Base-by-base conservation (phyloP, 2,888 invertebrate species). In the Xanthia togata region DNA sequence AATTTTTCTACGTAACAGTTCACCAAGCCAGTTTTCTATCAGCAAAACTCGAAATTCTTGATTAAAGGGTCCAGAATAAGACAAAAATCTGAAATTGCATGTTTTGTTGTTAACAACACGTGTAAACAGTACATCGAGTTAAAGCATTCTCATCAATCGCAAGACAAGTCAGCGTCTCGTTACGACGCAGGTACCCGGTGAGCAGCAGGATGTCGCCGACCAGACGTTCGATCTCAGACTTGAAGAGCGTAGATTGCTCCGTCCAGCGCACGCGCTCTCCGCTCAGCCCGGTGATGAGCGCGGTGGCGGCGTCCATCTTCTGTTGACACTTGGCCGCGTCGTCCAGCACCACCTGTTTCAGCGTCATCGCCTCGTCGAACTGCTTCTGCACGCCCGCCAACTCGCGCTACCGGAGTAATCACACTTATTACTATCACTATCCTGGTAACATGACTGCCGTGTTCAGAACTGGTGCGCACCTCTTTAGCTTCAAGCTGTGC, bases 51-150 rank as follows among this genome's bases (percentile, higher is more conserved):
- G 97, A 93, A 98, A 99, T 92, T 98, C 98, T 95, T 99, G 99
- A 95, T 99, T 99, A 91, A 99, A 99, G 0, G 99, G 99, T 1
- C 99, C 99, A 20, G 98, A 97, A 90, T 99, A 99, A 0, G 98
- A 98, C 60, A 99, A 95, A 94, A 99, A 99, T 76, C 97, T 96
- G 89, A 62, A 92, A 87, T 14, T 20, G 11, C 9, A 26, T 65
- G 2, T 26, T 26, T 65, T 14, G 11, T 38, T 23, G n/a, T 59
- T 57, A n/a, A 31, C 20, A 59, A 47, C 8, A 1, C 1, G 0
- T 47, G 2, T 8, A 23, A 31, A 57, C 41, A 63, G n/a, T 35
- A 35, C 35, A 23, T 35, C 23, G 0, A 76, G 12, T 44, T 53
- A 62, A 76, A 69, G 8, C 31, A 76, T 41, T 50, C 31, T 70